Evolutionary conservation across 2,797 vertebrate genomes (phyloP).

Genomic region (Spinus pinus): DNA sequence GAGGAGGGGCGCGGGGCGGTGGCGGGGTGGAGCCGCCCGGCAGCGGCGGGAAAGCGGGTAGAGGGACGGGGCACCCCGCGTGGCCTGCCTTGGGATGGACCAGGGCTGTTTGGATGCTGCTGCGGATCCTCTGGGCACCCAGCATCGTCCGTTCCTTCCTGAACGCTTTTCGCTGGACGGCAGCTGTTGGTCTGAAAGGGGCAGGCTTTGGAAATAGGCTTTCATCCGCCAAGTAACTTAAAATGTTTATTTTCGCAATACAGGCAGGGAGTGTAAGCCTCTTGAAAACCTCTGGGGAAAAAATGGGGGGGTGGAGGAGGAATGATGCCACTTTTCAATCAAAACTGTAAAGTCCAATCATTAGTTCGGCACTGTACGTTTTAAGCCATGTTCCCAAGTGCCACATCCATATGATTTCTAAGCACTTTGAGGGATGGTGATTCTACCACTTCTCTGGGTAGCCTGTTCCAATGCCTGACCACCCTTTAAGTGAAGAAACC

Average conservation of each 20-base stretch:
- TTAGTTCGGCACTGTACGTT: neutral
- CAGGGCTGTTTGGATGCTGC: fast-evolving
- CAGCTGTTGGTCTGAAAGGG: neutral
- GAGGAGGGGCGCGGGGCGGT: neutral
- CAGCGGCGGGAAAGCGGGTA: neutral
- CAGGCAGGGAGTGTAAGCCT: neutral
- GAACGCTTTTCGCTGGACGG: fast-evolving
- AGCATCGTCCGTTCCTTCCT: fast-evolving
- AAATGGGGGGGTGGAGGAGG: fast-evolving
- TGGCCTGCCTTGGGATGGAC: neutral
- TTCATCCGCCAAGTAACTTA: neutral
- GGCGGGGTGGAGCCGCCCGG: neutral
- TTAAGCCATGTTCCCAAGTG: neutral
- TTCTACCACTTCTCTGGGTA: neutral
- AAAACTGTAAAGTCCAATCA: neutral
- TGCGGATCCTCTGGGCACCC: fast-evolving
- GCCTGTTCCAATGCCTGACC: neutral
- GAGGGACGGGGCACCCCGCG: neutral
- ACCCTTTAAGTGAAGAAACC: neutral
- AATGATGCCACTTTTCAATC: neutral
- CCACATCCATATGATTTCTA: neutral
- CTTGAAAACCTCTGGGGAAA: neutral
- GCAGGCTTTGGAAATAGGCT: neutral
- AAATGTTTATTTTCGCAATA: neutral
- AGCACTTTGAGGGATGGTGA: neutral